phyloP scores from a whole-genome alignment of 2,797 vertebrate species.

The Sparus aurata region DNA sequence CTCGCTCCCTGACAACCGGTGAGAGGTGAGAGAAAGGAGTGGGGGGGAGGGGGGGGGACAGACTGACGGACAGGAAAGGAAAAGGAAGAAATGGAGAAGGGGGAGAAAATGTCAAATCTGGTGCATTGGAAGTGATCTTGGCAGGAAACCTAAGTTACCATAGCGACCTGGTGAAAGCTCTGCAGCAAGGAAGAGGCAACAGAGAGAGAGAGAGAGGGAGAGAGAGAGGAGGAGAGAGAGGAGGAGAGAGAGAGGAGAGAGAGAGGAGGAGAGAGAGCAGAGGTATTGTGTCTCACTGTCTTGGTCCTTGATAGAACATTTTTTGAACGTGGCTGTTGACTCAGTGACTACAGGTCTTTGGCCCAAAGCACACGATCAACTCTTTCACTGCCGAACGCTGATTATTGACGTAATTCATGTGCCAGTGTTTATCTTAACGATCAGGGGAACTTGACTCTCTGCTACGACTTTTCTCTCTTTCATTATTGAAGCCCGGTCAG shows the following conservation, averaged over 20 bases:
- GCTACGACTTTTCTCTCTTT: constrained; percentile 23
- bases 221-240: constrained; percentile 14
- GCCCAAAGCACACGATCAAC: not conserved
- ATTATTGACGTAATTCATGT: constrained; percentile 18
- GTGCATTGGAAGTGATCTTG: constrained; percentile 76
- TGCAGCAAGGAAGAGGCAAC: constrained; percentile 59
- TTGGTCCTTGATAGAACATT: constrained; percentile 23
- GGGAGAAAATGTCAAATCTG: constrained; percentile 73
- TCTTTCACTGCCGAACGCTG: constrained; percentile 5
- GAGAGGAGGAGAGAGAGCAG: constrained; percentile 27
- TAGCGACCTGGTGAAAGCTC: constrained; percentile 79
- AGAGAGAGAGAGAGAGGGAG: constrained; percentile 28
- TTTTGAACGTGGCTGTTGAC: constrained; percentile 18
- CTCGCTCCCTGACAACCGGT: constrained; percentile 31
- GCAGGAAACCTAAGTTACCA: constrained; percentile 81
- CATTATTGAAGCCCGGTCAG: constrained; percentile 42
- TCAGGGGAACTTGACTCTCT: constrained; percentile 19
- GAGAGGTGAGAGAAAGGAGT: constrained; percentile 39
- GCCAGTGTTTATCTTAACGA: constrained; percentile 24
- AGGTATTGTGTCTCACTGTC: constrained; percentile 50
- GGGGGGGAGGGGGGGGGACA: constrained; percentile 15
- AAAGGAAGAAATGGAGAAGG: constrained; percentile 66
- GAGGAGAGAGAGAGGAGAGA: constrained; percentile 26
- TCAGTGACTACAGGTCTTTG: constrained; percentile 5
- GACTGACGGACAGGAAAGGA: constrained; percentile 50